Base-by-base conservation (phyloP, 1,140 invertebrate species). In the Nasonia vitripennis region DNA sequence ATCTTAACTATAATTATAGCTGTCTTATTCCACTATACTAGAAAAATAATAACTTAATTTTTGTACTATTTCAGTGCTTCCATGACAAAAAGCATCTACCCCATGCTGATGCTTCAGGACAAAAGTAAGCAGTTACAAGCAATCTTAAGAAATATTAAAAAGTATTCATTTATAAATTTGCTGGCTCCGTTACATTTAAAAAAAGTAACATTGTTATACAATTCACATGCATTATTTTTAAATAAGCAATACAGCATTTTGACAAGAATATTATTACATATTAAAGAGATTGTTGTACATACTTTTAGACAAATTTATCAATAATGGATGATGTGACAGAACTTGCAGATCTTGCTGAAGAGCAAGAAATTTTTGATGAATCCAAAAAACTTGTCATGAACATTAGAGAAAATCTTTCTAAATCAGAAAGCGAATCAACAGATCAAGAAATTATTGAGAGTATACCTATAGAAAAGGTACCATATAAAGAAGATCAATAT, bases 311-410 rank as follows among this genome's bases (percentile, higher is more conserved):
- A 48, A 77, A 23, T 55, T 62, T 34, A 31, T 17, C 14, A 48
- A 51, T 4, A n/a, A 81, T 81, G 79, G 79, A 81, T 73, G 41
- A 73, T n/a, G 31, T 81, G 45, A 81, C 79, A 14, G 67, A 81
- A 48, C 79, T 81, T 23, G 79, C 68, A 31, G 23, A 81, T n/a
- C 67, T 81, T 48, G 79, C 45, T 14, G 41, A 73, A 81, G 68
- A 81, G 12, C 79, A 81, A 81, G 68, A 73, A 27, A 31, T 68
- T 81, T 2, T 9, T 51, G 34, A 68, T 6, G 7, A 68, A 62
- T 31, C 17, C 23, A 14, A n/a, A n/a, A 12, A 68, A 12, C 0
- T n/a, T 45, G 10, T 23, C 41, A 23, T 17, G 20, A 27, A 78
- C 27, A 3, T 31, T 27, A 37, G 34, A 23, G 34, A 23, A 11